phyloP scores from a whole-genome alignment of 2,113 vertebrate species.

The Synodontis membranacea region DNA sequence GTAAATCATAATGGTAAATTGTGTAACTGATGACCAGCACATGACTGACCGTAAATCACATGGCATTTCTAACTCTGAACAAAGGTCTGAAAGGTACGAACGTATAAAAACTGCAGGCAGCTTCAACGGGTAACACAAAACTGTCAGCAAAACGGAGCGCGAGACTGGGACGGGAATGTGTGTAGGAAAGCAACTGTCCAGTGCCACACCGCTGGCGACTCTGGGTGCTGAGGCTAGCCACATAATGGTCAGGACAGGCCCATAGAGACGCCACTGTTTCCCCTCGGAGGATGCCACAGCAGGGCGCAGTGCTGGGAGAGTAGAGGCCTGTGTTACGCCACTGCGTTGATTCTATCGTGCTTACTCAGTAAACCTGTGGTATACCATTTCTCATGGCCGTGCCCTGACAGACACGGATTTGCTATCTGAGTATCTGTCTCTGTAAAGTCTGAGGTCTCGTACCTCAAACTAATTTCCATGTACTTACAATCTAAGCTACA shows the following conservation, averaged over 20 bases:
- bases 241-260: constrained; percentile 24
- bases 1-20: background rate
- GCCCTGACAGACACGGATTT: background rate
- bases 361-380: background rate
- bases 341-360: background rate
- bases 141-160: background rate
- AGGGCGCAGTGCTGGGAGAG: constrained; percentile 18
- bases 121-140: background rate
- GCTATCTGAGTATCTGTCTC: constrained; percentile 6
- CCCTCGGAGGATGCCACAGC: constrained; percentile 9
- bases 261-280: constrained; percentile 23
- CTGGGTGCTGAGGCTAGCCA: constrained; percentile 30
- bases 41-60: background rate
- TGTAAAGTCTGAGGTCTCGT: constrained; percentile 33
- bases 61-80: background rate
- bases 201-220: constrained; percentile 36
- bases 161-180: background rate
- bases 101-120: background rate
- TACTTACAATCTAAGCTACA: background rate
- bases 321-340: background rate
- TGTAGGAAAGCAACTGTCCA: constrained; percentile 10
- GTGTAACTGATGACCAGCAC: background rate
- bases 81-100: background rate
- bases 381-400: constrained; percentile 17
- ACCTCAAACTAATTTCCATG: constrained; percentile 6